phyloP scores from a whole-genome alignment of 1,140 invertebrate genomes.

The Nylanderia fulva region DNA sequence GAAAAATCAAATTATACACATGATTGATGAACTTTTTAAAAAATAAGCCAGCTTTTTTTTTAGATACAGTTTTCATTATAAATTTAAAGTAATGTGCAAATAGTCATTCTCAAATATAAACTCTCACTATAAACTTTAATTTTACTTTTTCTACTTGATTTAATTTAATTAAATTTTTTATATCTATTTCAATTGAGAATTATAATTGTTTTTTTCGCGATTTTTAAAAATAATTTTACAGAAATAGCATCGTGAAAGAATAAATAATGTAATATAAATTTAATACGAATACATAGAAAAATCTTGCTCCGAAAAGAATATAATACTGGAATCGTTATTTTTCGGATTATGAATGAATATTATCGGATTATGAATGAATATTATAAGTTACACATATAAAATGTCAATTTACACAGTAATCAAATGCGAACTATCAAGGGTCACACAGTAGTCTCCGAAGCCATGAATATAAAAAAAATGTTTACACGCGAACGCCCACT shows the following conservation, averaged over 20 bases:
- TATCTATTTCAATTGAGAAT: background rate
- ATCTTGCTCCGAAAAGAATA: background rate
- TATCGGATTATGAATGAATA: too few relatives aligned
- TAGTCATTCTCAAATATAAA: too few relatives aligned
- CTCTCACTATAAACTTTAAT: too few relatives aligned
- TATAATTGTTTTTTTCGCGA: background rate
- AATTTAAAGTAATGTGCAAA: background rate
- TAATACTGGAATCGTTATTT: background rate
- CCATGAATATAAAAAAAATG: background rate
- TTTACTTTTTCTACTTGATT: too few relatives aligned
- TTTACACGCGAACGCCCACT: constrained; percentile 28
- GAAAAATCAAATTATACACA: too few relatives aligned
- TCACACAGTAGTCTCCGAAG: background rate
- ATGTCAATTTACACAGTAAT: background rate
- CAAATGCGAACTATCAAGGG: background rate
- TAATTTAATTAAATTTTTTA: too few relatives aligned
- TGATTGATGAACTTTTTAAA: too few relatives aligned
- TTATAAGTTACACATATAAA: background rate
- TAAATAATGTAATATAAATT: background rate
- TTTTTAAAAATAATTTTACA: background rate
- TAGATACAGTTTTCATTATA: background rate
- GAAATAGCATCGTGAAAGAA: background rate
- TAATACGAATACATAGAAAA: background rate
- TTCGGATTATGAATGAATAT: too few relatives aligned
- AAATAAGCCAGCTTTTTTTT: background rate